These are phyloP conservation scores for Nycticryphes semicollaris DNA, from an alignment of 2,113 vertebrate species.

Conservation along the genomic window DNA sequence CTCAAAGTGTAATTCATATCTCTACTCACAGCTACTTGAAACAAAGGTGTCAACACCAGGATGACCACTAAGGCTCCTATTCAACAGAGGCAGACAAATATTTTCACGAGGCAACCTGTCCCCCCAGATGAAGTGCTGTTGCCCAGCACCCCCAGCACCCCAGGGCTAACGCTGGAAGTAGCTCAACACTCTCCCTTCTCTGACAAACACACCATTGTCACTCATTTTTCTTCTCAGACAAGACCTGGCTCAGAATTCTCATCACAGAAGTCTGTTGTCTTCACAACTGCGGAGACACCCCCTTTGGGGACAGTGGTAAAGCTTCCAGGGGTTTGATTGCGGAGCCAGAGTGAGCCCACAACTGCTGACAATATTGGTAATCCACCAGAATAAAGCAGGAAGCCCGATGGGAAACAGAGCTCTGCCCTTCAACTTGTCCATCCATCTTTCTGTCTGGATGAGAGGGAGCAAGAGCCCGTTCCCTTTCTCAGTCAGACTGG, in stretches of 20 bases:
- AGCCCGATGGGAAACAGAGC: neutral
- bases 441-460: neutral
- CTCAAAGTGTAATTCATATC: neutral
- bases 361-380: neutral
- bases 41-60: neutral
- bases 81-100: neutral
- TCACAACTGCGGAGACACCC: neutral
- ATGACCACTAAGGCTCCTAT: neutral
- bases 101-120: neutral
- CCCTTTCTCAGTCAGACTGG: neutral
- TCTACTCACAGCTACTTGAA: neutral
- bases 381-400: neutral
- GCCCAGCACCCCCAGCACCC: neutral
- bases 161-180: neutral
- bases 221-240: neutral
- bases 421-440: neutral
- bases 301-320: neutral
- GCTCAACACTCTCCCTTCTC: neutral
- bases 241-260: neutral
- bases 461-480: neutral
- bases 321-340: accelerated
- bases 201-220: neutral
- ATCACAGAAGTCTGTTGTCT: neutral
- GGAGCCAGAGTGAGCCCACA: neutral
- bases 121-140: neutral